These are phyloP conservation scores for Dendrophyllia cribrosa DNA, from an alignment of 64 coral and sea anemone species.

Conservation along the genomic window DNA sequence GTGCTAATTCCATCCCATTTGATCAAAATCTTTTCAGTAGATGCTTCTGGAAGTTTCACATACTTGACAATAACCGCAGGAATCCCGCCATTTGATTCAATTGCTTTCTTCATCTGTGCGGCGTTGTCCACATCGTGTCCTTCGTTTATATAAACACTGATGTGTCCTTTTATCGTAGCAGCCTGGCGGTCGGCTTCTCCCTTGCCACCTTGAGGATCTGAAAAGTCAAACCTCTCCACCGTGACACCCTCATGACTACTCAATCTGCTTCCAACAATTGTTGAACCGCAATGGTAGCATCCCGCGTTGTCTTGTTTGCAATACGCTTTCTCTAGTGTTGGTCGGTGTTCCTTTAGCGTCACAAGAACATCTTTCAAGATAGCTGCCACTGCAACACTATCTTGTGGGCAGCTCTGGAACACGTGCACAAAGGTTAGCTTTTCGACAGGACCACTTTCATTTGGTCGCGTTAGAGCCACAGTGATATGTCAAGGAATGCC, in stretches of 20 bases:
- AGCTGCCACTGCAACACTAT: constrained; percentile 20
- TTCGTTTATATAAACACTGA: constrained; percentile 35
- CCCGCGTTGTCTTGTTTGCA: constrained; percentile 45
- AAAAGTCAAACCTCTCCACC: constrained; percentile 55
- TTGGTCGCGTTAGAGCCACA: neutral
- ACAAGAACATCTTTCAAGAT: constrained; percentile 50
- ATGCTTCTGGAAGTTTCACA: neutral
- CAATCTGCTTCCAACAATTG: constrained; percentile 25
- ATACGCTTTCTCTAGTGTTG: constrained; percentile 18
- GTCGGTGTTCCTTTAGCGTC: constrained; percentile 21
- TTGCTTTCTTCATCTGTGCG: constrained; percentile 36
- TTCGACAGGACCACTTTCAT: constrained; percentile 13
- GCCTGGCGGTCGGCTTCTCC: constrained; percentile 35
- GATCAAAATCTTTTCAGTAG: neutral
- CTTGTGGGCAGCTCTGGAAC: constrained; percentile 35
- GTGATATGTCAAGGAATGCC: constrained; percentile 18
- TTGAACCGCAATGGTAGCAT: constrained; percentile 59
- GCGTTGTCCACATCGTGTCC: constrained; percentile 31
- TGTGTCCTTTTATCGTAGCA: constrained; percentile 46
- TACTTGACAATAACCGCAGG: constrained; percentile 25
- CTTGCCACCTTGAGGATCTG: constrained; percentile 58
- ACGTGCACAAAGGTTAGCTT: constrained; percentile 53
- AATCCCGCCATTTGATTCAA: constrained; percentile 53
- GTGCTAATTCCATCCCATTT: constrained; percentile 42
- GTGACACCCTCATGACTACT: neutral